phyloP scores from a whole-genome alignment of 2,888 invertebrate genomes.

The Erynnis tages region DNA sequence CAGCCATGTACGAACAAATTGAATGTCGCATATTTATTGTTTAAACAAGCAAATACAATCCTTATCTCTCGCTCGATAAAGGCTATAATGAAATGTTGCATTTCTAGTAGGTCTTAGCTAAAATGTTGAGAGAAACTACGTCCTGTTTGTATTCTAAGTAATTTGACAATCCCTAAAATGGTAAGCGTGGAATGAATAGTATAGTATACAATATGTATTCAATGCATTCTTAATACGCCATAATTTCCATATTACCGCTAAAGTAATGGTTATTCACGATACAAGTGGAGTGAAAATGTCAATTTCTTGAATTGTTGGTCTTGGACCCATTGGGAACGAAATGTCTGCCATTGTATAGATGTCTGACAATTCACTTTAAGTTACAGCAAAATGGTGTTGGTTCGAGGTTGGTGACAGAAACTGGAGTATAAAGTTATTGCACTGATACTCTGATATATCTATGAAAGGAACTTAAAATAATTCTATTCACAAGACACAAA shows the following conservation, averaged over 20 bases:
- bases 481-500: no score
- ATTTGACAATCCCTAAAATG: conserved; percentile 22
- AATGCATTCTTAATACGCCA: conserved; percentile 11
- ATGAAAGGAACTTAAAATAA: not conserved
- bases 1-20: conserved; percentile 23
- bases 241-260: conserved; percentile 8
- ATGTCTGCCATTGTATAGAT: not conserved
- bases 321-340: not conserved
- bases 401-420: not conserved
- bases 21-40: conserved; percentile 14
- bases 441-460: not conserved
- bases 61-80: not conserved
- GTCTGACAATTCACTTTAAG: not conserved
- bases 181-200: conserved; percentile 15
- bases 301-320: conserved; percentile 4
- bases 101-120: conserved; percentile 5
- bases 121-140: conserved; percentile 23
- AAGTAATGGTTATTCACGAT: not conserved
- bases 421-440: not conserved
- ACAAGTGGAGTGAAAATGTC: conserved; percentile 11
- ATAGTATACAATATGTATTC: conserved; percentile 18
- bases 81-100: not conserved
- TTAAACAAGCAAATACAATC: not conserved
- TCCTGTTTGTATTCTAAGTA: conserved; percentile 24
- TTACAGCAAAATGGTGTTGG: not conserved